A percentile compares a stretch with the other conserved stretches of the same genome.
phyloP scores from a whole-genome alignment of 2,113 vertebrate species.

The Corythornis vintsioides region DNA sequence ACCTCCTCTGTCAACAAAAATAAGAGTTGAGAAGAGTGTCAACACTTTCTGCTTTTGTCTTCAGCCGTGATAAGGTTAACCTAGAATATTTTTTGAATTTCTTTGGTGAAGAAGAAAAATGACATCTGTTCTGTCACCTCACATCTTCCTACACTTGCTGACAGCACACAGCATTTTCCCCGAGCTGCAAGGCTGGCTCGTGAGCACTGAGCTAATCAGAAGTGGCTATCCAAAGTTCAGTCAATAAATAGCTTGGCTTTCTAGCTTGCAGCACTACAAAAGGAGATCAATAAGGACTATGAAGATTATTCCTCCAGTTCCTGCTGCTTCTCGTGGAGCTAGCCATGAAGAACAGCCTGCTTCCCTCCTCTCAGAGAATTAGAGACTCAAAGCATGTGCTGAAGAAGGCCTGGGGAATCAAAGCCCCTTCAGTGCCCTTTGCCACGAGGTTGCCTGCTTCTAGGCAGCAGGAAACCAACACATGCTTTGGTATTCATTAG shows the following conservation, averaged over 20 bases:
- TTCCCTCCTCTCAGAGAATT: neutral
- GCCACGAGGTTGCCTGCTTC: neutral
- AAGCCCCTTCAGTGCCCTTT: neutral
- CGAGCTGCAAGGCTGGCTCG: slow-evolving; percentile 35
- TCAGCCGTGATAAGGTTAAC: slow-evolving; percentile 50
- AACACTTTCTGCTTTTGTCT: slow-evolving; percentile 53
- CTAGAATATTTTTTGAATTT: slow-evolving; percentile 54
- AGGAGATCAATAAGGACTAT: slow-evolving; percentile 64
- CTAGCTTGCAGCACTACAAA: slow-evolving; percentile 57
- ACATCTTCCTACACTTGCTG: slow-evolving; percentile 66
- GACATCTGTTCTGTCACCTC: slow-evolving; percentile 66
- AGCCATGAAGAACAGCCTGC: slow-evolving; percentile 35
- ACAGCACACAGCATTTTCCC: slow-evolving; percentile 30
- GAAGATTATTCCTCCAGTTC: slow-evolving; percentile 64
- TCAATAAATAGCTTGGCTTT: slow-evolving; percentile 74
- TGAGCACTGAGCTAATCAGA: slow-evolving; percentile 71
- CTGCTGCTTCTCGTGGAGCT: slow-evolving; percentile 7
- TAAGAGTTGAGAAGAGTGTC: slow-evolving; percentile 24
- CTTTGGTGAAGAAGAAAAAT: slow-evolving; percentile 43
- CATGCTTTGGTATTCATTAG: neutral
- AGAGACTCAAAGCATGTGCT: neutral
- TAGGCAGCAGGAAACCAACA: neutral
- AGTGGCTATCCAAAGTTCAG: slow-evolving; percentile 63
- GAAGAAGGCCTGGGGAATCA: too few relatives aligned
- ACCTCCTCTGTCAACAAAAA: slow-evolving; percentile 18